These are phyloP conservation scores for Pogonognathellus flavescens DNA, from an alignment of 1,140 invertebrate species.

Conservation along the genomic window DNA sequence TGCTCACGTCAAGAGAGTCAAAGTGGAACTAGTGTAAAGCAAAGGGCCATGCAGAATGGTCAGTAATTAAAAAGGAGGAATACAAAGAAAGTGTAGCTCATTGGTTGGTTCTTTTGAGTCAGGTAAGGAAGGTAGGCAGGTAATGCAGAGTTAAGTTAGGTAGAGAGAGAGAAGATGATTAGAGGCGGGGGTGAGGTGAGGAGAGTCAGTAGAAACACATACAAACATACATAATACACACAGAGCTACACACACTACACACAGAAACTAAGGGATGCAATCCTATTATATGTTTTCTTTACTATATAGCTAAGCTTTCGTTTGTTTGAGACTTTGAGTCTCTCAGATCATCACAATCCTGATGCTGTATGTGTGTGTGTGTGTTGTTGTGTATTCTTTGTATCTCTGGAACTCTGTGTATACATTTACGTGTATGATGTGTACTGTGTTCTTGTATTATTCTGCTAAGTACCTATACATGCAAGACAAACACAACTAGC, in stretches of 20 bases:
- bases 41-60: conserved; percentile 63
- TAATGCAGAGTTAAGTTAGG: conserved; percentile 54
- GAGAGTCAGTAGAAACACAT: conserved; percentile 28
- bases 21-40: conserved; percentile 56
- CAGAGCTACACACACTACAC: background rate
- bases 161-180: conserved; percentile 56
- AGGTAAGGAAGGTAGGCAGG: conserved; percentile 47
- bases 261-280: conserved; percentile 16
- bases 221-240: background rate
- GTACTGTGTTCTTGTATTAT: conserved; percentile 4
- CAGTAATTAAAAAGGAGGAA: conserved; percentile 67
- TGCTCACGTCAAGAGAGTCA: conserved; percentile 58
- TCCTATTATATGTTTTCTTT: conserved; percentile 1
- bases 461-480: background rate
- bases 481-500: background rate
- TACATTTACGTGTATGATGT: background rate
- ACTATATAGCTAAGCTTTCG: background rate
- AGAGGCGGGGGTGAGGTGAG: conserved; percentile 52
- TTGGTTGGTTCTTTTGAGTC: conserved; percentile 57
- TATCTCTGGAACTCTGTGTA: background rate
- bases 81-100: conserved; percentile 64
- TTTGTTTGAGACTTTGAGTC: conserved; percentile 42
- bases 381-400: background rate
- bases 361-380: background rate
- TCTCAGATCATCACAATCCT: conserved; percentile 34